Percentiles rank a stretch among this genome's conserved stretches.
Conservation (phyloP, 2,113 vertebrate genomes). For the Chionis minor region DNA sequence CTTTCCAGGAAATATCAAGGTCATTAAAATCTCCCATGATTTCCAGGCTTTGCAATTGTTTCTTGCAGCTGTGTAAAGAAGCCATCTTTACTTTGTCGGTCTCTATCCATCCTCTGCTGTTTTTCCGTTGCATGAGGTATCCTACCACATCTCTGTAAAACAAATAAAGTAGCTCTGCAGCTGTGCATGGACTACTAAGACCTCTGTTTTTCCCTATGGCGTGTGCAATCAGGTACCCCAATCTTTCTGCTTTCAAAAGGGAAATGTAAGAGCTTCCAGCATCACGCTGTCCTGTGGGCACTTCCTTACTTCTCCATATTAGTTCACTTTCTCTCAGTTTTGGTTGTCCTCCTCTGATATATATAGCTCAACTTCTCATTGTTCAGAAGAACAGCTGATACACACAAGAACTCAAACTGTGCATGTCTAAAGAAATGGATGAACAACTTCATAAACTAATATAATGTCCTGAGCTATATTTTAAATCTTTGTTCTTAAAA, state of each 20-base stretch:
- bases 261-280: background rate
- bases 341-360: background rate
- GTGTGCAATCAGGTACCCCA: fast-evolving
- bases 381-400: background rate
- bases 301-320: background rate
- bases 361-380: background rate
- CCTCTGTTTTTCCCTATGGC: fast-evolving
- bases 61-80: background rate
- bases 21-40: background rate
- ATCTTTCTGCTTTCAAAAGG: background rate
- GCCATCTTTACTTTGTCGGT: background rate
- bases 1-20: background rate
- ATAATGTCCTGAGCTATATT: background rate
- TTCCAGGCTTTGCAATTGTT: background rate
- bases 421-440: background rate
- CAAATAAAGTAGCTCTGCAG: background rate
- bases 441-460: background rate
- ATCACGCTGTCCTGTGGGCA: background rate
- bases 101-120: background rate
- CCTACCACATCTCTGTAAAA: background rate
- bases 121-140: background rate
- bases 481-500: background rate
- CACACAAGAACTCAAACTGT: background rate
- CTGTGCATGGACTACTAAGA: background rate
- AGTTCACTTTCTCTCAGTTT: background rate